Base-by-base conservation (phyloP, 2,113 vertebrate species). In the Notarius quadriscutis region DNA sequence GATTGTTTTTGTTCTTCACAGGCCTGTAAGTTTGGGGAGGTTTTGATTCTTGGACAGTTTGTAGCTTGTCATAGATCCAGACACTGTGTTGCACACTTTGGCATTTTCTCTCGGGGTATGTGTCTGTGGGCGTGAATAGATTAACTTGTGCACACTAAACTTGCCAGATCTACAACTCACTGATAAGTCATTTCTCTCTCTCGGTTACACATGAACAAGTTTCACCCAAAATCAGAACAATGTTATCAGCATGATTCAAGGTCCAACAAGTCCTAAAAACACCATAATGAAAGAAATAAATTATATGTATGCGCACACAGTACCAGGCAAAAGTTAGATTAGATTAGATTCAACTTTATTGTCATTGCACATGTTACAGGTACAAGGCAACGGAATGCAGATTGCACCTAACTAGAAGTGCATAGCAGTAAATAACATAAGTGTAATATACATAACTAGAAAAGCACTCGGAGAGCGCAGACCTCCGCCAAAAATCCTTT, bases 21-120 rank as follows among this genome's bases (percentile, higher is more conserved):
- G 15, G 81, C 12, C n/a, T 9, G 18, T 25, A 60, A 25, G 41
- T 11, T 53, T 11, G 8, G 75, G 50, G 20, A 51, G 50, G 75
- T 7, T 53, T n/a, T n/a, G 20, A 53, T 14, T 14, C 50, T 15
- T 17, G 50, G 50, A 71, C 9, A 17, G 83, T 71, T 84, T 84
- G 50, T 55, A 84, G 55, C 63, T 27, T 30, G 60, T 63, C 25
- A 50, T 51, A 12, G 18, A 34, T 71, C 53, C 80, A 89, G 55
- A 8, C 53, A 67, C 79, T 83, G 80, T 79, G 57, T 55, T 84
- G 60, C 74, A 78, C 55, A 75, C 75, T 55, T 7, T n/a, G 30
- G 5, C 11, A 30, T 63, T 72, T 55, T 7, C 41, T 74, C 34
- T 5, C 34, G 9, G 18, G 7, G 72, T 50, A 41, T 75, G 72